A percentile compares a stretch with the other conserved stretches of the same genome.
phyloP scores from a whole-genome alignment of 1,140 invertebrate genomes.

The Dreissena rostriformis region DNA sequence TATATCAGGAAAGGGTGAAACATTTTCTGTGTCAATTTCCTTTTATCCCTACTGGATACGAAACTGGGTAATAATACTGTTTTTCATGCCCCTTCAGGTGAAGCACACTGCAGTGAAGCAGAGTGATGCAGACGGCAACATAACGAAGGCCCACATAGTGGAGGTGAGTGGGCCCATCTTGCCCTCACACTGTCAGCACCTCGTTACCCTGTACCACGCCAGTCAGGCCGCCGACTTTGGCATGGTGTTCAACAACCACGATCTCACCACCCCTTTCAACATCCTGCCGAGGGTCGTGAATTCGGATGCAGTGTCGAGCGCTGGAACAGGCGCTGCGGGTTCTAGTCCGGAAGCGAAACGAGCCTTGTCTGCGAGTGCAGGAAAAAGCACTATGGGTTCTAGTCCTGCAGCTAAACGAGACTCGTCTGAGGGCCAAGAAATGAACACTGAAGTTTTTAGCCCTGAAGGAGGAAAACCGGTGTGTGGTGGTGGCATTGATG shows the following conservation, averaged over 20 bases:
- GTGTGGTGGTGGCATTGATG: too few relatives aligned
- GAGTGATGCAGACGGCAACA: conserved; percentile 53
- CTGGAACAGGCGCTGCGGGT: not conserved
- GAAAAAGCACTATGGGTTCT: too few relatives aligned
- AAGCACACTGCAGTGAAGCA: conserved; percentile 65
- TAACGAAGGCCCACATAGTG: conserved; percentile 61
- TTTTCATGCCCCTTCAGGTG: conserved; percentile 41
- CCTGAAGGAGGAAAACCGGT: too few relatives aligned
- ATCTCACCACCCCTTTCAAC: conserved; percentile 65
- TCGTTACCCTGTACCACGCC: conserved; percentile 40
- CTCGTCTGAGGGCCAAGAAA: too few relatives aligned
- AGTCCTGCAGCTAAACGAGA: not conserved
- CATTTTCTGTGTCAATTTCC: too few relatives aligned
- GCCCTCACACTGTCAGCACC: conserved; percentile 54
- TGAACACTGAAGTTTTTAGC: too few relatives aligned
- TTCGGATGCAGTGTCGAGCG: not conserved
- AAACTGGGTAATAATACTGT: too few relatives aligned
- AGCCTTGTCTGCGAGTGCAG: too few relatives aligned
- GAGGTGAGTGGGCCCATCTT: conserved; percentile 63
- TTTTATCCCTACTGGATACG: too few relatives aligned
- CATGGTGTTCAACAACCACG: conserved; percentile 65
- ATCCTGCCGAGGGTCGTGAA: not conserved
- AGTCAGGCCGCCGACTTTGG: conserved; percentile 60
- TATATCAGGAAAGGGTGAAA: too few relatives aligned
- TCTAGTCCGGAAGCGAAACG: not conserved